These are phyloP conservation scores for Tachina lurida DNA, from an alignment of 2,888 invertebrate species.

Conservation along the genomic window DNA sequence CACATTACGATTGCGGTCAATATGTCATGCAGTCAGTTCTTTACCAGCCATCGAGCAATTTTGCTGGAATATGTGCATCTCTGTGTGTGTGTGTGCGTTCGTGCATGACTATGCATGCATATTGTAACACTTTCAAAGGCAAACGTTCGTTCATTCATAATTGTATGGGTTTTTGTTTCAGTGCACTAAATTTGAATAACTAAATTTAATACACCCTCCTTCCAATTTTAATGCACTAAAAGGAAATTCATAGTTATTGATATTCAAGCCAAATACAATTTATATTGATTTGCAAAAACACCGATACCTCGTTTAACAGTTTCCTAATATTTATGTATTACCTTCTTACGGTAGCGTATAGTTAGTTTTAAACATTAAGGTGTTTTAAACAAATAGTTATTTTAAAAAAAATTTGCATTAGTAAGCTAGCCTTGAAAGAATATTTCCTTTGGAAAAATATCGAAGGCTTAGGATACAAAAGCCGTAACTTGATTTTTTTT, in stretches of 20 bases:
- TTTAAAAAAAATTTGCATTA: too few species aligned
- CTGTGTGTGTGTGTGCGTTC: slow-evolving; percentile 3
- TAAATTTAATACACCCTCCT: slow-evolving; percentile 27
- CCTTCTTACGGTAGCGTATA: too few species aligned
- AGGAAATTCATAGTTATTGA: slow-evolving; percentile 51
- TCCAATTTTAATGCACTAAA: slow-evolving; percentile 10
- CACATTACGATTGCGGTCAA: slow-evolving; percentile 73
- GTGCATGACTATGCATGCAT: slow-evolving; percentile 17
- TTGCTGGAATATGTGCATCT: not conserved
- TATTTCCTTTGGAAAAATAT: too few species aligned
- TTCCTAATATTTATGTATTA: not conserved
- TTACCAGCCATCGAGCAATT: slow-evolving; percentile 26
- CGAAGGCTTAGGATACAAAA: too few species aligned
- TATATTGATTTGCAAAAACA: slow-evolving; percentile 30
- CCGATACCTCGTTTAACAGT: not conserved
- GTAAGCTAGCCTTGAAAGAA: too few species aligned
- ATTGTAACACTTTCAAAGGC: slow-evolving; percentile 46
- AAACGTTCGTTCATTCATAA: slow-evolving; percentile 63
- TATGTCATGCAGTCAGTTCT: slow-evolving; percentile 71
- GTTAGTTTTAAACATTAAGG: too few species aligned
- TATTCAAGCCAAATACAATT: slow-evolving; percentile 52
- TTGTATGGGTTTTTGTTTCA: slow-evolving; percentile 54
- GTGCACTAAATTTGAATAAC: slow-evolving; percentile 50
- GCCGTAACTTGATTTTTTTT: too few species aligned
- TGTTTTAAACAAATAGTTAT: too few species aligned